Base-by-base conservation (phyloP, 2,888 invertebrate species). In the Cephus pulcher region DNA sequence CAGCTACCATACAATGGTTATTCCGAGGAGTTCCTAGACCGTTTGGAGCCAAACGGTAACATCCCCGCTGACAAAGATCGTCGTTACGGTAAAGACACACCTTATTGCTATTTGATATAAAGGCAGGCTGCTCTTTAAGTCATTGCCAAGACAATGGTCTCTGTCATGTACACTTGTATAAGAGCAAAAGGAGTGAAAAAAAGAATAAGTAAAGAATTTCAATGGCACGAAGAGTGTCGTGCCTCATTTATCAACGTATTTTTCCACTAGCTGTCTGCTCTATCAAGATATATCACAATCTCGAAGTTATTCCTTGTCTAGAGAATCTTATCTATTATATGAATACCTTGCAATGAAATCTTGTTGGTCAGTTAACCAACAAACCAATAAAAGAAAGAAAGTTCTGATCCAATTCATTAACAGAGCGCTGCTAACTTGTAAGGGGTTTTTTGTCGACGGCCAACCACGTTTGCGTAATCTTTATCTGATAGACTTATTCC, bases 31-130 rank as follows among this genome's bases (percentile, higher is more conserved):
- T 98, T 96, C 93, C 95, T 98, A 92, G 97, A 98, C 93, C 95
- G 97, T 91, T 95, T 97, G 90, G 98, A 98, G 93, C 97, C 96
- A 90, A 98, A 97, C 93, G 97, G 97, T 90, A 98, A 97, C 94
- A 97, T 97, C 93, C 97, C 95, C 90, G 95, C 95, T 92, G 96
- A 96, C 91, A 97, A 97, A 93, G 95, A 96, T 92, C 94, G 94
- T 92, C 93, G 94, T 93, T 95, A 94, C 91, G 95, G 95, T 94
- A 87, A 92, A 93, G 89, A 34, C 23, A 56, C 56, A 23, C 56
- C 56, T 56, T 56, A 56, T 56, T 56, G 23, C 56, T 23, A 23
- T 23, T 56, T 23, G 56, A 56, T 23, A 56, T 56, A 56, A 23
- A 23, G 9, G 56, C 23, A 56, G 56, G 23, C 56, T 56, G 56